Evolutionary conservation across 2,888 invertebrate genomes (phyloP).

Genomic region (Gymnoscelis rufifasciata): DNA sequence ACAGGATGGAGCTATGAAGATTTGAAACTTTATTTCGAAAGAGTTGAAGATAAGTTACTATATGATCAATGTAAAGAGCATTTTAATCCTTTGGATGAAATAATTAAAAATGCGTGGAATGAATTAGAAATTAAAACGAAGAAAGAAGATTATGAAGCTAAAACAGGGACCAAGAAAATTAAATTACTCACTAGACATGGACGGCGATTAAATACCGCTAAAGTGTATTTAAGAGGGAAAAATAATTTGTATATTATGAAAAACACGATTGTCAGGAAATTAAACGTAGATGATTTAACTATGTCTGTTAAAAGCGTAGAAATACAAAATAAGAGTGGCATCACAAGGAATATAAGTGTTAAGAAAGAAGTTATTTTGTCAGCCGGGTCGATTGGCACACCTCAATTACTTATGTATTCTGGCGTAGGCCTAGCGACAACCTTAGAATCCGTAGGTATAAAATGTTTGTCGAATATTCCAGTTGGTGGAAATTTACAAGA

Average conservation of each 20-base stretch:
- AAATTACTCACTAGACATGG: constrained; percentile 51
- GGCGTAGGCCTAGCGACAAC: constrained; percentile 68
- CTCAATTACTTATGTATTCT: constrained; percentile 72
- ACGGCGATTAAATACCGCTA: constrained; percentile 62
- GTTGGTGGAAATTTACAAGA: constrained; percentile 76
- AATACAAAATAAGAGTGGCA: constrained; percentile 48
- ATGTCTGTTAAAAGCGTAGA: constrained; percentile 57
- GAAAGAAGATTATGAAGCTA: constrained; percentile 42
- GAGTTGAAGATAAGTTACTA: constrained; percentile 29
- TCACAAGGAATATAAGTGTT: constrained; percentile 43
- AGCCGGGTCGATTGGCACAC: constrained; percentile 69
- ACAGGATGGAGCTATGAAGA: constrained; percentile 69
- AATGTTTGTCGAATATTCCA: constrained; percentile 50
- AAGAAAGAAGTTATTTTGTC: constrained; percentile 72
- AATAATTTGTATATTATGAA: constrained; percentile 62
- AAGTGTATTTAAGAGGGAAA: constrained; percentile 29
- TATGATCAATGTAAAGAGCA: background rate
- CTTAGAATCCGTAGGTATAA: constrained; percentile 48
- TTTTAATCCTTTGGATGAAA: constrained; percentile 36
- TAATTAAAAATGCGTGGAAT: constrained; percentile 46
- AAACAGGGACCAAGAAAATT: constrained; percentile 66
- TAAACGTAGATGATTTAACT: constrained; percentile 65
- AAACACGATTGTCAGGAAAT: constrained; percentile 65
- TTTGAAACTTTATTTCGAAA: constrained; percentile 38
- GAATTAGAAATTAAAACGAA: constrained; percentile 50